phyloP scores from a whole-genome alignment of 2,113 vertebrate genomes.

The Typhlomys cinereus region DNA sequence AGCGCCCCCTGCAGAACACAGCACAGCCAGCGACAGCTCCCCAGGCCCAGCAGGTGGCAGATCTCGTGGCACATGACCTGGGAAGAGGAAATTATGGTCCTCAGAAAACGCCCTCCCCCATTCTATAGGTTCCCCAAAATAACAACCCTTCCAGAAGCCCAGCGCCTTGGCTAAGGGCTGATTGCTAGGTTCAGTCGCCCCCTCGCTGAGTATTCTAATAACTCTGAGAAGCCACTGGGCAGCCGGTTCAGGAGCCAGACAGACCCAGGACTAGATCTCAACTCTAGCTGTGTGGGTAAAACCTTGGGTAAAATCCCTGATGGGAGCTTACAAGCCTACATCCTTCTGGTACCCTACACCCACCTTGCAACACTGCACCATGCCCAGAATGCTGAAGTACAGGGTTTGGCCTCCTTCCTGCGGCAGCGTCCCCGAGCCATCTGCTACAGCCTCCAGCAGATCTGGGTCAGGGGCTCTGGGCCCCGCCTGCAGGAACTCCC shows the following conservation, averaged over 20 bases:
- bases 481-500: slow-evolving; percentile 73
- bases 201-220: not conserved
- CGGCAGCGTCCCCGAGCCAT: rapidly evolving
- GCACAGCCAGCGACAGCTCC: slow-evolving; percentile 86
- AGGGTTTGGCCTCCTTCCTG: not conserved
- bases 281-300: not conserved
- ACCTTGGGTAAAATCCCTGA: not conserved
- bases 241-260: not conserved
- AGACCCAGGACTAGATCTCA: not conserved
- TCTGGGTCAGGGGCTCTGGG: slow-evolving; percentile 41
- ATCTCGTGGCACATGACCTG: slow-evolving; percentile 85
- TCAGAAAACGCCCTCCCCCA: too few relatives aligned
- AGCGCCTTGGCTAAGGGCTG: not conserved
- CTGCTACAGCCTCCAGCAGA: not conserved
- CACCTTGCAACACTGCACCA: slow-evolving; percentile 87
- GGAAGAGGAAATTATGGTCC: not conserved
- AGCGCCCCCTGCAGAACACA: slow-evolving; percentile 86
- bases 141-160: not conserved
- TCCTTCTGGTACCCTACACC: not conserved
- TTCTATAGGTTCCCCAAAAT: not conserved
- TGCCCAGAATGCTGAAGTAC: slow-evolving; percentile 80
- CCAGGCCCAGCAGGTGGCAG: slow-evolving; percentile 86
- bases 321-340: not conserved
- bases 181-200: rapidly evolving
- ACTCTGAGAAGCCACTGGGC: not conserved